Evolutionary conservation across 2,888 invertebrate species (phyloP).

Genomic region (Andricus quercusramuli): DNA sequence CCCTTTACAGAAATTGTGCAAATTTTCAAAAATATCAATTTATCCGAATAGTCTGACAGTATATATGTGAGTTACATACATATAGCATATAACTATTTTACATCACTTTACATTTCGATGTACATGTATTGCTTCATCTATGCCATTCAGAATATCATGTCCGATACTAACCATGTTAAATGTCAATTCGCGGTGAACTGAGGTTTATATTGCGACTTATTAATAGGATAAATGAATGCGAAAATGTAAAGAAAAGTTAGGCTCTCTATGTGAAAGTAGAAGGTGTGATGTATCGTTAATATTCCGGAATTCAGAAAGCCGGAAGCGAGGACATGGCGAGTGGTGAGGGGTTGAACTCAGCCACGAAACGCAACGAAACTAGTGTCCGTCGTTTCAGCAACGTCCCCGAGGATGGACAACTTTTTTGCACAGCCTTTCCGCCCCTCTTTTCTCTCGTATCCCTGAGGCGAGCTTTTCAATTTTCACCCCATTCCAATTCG

Average conservation of each 20-base stretch:
- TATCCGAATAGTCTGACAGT: too few species aligned
- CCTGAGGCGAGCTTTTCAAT: conserved; percentile 67
- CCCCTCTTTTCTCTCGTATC: conserved; percentile 46
- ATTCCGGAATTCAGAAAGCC: conserved; percentile 60
- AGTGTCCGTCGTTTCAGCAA: conserved; percentile 44
- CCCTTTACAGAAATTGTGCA: too few species aligned
- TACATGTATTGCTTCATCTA: neutral
- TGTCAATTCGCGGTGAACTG: neutral
- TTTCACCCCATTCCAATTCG: conserved; percentile 66
- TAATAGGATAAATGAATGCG: conserved; percentile 57
- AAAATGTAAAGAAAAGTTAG: conserved; percentile 56
- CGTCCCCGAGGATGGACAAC: conserved; percentile 46
- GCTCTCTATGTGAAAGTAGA: conserved; percentile 25
- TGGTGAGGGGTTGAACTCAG: conserved; percentile 45
- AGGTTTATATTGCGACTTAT: conserved; percentile 33
- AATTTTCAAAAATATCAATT: too few species aligned
- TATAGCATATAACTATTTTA: neutral
- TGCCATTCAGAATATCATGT: neutral
- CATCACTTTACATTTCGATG: neutral
- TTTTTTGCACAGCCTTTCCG: conserved; percentile 47
- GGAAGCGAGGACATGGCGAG: conserved; percentile 57
- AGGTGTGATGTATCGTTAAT: conserved; percentile 57
- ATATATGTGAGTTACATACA: too few species aligned
- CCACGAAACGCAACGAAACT: conserved; percentile 47
- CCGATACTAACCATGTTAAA: neutral